Evolutionary conservation across 1,140 invertebrate species (phyloP).

Genomic region (Achatina immaculata): DNA sequence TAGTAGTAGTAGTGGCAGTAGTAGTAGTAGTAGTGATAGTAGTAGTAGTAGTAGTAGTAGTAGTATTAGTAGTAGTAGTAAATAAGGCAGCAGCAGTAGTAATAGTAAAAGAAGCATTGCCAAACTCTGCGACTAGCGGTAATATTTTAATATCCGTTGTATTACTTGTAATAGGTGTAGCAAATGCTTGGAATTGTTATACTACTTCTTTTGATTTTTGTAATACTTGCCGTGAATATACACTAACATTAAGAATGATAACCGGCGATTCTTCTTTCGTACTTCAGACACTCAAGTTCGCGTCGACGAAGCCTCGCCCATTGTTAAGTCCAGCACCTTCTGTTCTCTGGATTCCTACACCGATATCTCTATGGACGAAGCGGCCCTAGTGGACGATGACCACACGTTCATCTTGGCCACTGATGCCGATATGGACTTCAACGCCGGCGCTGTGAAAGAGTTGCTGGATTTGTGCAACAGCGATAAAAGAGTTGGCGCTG

Average conservation of each 20-base stretch:
- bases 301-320: background rate
- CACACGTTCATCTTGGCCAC: slow-evolving; percentile 60
- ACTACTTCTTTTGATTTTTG: no score
- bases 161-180: no score
- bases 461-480: slow-evolving; percentile 52
- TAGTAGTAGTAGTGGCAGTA: background rate
- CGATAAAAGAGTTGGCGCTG: slow-evolving; percentile 53
- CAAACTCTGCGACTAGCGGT: background rate
- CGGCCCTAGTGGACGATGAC: slow-evolving; percentile 42
- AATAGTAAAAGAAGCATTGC: background rate
- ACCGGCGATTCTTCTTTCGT: no score
- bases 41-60: background rate
- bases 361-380: background rate
- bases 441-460: slow-evolving; percentile 51
- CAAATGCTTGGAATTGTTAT: no score
- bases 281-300: no score
- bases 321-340: background rate
- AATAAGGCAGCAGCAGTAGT: background rate
- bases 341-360: background rate
- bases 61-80: no score
- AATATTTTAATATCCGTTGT: no score
- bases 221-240: no score
- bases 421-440: slow-evolving; percentile 64
- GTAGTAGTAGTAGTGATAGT: background rate
- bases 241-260: no score